Conservation (phyloP, 2,113 vertebrate genomes). For the Todiramphus saurophagus region DNA sequence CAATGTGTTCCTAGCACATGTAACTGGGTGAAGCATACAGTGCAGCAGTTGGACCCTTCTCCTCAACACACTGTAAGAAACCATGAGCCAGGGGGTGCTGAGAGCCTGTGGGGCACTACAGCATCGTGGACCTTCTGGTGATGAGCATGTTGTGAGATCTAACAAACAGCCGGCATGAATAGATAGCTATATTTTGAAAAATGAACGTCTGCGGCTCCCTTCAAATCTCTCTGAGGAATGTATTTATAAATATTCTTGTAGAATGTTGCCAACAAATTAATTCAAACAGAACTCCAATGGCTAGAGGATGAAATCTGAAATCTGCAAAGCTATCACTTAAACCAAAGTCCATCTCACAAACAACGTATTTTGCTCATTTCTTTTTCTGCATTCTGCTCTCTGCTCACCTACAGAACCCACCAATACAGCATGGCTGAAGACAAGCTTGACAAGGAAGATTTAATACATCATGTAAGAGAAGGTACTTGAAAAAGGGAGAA, state of each 20-base stretch:
- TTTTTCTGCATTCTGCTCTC: neutral
- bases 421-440: neutral
- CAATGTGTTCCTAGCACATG: conserved; percentile 48
- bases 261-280: conserved; percentile 9
- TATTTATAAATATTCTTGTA: neutral
- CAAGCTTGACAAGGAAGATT: neutral
- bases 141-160: neutral
- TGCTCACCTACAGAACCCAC: neutral
- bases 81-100: neutral
- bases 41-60: neutral
- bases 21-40: conserved; percentile 10
- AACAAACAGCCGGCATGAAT: neutral
- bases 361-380: neutral
- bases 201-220: neutral
- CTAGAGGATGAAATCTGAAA: neutral
- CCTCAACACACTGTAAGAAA: neutral
- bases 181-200: neutral
- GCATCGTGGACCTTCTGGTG: neutral
- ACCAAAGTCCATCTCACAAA: neutral
- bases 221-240: neutral
- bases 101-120: neutral
- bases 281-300: neutral
- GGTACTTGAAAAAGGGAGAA: neutral
- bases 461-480: neutral
- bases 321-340: neutral